phyloP scores from a whole-genome alignment of 2,113 vertebrate genomes.

The Coracopsis vasa region DNA sequence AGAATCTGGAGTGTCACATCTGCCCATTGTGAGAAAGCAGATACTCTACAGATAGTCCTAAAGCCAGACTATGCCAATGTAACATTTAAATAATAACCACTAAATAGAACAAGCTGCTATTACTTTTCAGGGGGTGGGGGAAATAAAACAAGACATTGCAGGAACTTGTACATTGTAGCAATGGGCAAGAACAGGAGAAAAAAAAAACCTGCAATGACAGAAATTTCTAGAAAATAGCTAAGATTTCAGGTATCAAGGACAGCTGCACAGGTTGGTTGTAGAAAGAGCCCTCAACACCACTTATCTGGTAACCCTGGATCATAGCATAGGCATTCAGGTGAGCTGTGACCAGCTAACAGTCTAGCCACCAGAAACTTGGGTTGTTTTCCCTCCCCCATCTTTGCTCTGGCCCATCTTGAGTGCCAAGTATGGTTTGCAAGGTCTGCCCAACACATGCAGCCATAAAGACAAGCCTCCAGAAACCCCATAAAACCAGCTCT shows the following conservation, averaged over 20 bases:
- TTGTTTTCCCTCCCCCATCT: neutral
- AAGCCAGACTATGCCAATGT: neutral
- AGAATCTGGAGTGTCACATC: neutral
- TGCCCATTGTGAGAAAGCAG: neutral
- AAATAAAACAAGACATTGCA: neutral
- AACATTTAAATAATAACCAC: neutral
- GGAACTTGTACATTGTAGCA: neutral
- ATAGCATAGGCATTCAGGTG: neutral
- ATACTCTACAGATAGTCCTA: neutral
- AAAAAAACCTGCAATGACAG: neutral
- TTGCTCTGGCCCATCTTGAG: too few relatives aligned
- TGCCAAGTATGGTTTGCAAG: neutral
- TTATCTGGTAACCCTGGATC: neutral
- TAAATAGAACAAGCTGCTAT: neutral
- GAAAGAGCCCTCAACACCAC: neutral
- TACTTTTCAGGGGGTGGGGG: neutral
- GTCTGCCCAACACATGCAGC: neutral
- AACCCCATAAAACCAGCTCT: neutral
- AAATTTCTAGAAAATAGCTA: neutral
- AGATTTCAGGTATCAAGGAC: neutral
- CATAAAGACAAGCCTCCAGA: neutral
- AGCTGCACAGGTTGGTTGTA: neutral
- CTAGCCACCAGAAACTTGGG: neutral
- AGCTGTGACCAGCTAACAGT: neutral
- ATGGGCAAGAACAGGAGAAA: neutral